Base-by-base conservation (phyloP, 2,113 vertebrate genomes). In the Crotalus helleri region DNA sequence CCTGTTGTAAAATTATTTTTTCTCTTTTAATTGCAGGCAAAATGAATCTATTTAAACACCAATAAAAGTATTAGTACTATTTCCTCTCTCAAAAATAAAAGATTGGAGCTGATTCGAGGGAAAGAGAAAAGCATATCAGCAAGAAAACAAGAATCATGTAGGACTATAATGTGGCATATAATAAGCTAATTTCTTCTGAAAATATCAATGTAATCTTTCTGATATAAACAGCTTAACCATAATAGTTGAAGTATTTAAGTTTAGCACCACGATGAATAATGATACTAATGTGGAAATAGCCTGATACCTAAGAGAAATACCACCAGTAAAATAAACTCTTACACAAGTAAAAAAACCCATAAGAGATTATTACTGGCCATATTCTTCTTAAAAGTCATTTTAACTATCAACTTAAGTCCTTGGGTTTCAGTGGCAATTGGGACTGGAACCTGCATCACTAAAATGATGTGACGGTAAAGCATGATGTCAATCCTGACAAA, bases 91-190 rank as follows among this genome's bases (percentile, higher is more conserved):
- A 44, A 15, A 26, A 46, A 94, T 15, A 51, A 10, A 92, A 92
- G 26, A 53, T 1, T 90, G 21, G 61, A 89, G 7, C 93, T 0
- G 0, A 88, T 0, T 13, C 1, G 92, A 85, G 57, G 39, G 24
- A 54, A 89, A 51, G 5, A 12, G 61, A 93, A 69, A 88, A 39
- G 23, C 44, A 15, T 57, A 88, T 93, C 10, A 81, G 93, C 13
- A 26, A 54, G 29, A 0, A 0, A 0, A n/a, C 92, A 6, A 94
- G 33, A 24, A 59, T 13, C 51, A 3, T 54, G 53, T 90, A 86
- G 2, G 92, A 53, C 64, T 0, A 92, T 46, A 53, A 61, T 29
- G 44, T 59, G 90, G 24, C 19, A 51, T 23, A 51, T 33, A 57
- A 74, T 19, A 69, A 53, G 6, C 15, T 24, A 61, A 13, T 19